phyloP scores from a whole-genome alignment of 2,888 invertebrate species.

The Lasius fuliginosus region DNA sequence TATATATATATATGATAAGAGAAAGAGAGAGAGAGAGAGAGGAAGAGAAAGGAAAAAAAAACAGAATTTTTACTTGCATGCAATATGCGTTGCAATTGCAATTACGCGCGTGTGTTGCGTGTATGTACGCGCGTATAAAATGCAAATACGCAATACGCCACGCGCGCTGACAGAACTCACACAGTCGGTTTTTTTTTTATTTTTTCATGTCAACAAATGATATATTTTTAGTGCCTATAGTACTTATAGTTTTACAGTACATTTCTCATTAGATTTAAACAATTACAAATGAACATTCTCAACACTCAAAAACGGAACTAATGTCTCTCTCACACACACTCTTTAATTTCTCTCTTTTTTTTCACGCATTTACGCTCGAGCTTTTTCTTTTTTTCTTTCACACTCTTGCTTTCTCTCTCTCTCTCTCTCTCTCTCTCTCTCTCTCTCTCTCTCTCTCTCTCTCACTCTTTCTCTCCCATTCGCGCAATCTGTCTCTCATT shows the following conservation, averaged over 20 bases:
- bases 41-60: not conserved
- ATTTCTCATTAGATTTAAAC: conserved; percentile 83
- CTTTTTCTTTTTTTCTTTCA: conserved; percentile 35
- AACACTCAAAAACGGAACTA: conserved; percentile 81
- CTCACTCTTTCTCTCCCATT: conserved; percentile 27
- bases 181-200: conserved; percentile 64
- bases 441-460: conserved; percentile 38
- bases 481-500: conserved; percentile 28
- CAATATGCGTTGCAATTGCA: conserved; percentile 8
- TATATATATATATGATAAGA: not conserved
- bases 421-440: conserved; percentile 41
- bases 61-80: conserved; percentile 1
- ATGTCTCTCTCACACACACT: conserved; percentile 65
- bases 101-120: conserved; percentile 25
- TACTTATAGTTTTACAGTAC: conserved; percentile 83
- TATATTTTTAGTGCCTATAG: conserved; percentile 84
- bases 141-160: conserved; percentile 2
- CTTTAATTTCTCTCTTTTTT: conserved; percentile 13
- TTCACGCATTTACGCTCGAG: conserved; percentile 25
- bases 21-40: not conserved
- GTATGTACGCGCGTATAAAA: not conserved
- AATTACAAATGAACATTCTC: conserved; percentile 82
- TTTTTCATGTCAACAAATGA: conserved; percentile 84
- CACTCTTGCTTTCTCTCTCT: not conserved
- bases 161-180: conserved; percentile 51